Conservation (phyloP, 2,113 vertebrate species). For the Crotophaga sulcirostris region DNA sequence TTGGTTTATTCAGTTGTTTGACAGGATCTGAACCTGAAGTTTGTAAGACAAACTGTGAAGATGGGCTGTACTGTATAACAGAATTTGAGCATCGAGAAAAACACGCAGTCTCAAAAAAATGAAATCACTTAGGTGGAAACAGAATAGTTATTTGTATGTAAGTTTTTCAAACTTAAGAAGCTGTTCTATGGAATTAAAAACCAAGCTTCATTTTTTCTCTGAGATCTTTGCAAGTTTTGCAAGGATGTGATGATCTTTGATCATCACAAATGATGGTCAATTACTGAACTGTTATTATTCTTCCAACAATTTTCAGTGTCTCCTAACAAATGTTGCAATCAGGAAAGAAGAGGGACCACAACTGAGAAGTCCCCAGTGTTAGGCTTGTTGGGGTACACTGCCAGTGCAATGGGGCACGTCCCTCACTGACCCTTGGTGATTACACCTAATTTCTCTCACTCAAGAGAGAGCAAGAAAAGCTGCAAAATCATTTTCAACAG, state of each 20-base stretch:
- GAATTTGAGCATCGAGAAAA: background rate
- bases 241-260: background rate
- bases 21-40: background rate
- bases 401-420: background rate
- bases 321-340: background rate
- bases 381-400: background rate
- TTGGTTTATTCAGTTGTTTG: background rate
- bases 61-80: background rate
- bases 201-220: background rate
- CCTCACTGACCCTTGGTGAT: background rate
- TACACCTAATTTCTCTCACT: background rate
- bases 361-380: background rate
- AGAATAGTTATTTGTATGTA: background rate
- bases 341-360: background rate
- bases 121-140: background rate
- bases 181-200: background rate
- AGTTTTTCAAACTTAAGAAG: background rate
- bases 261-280: background rate
- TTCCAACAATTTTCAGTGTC: background rate
- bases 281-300: background rate
- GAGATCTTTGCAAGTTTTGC: background rate
- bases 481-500: background rate
- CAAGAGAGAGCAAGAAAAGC: background rate
- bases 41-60: background rate
- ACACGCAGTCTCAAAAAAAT: background rate